Base-by-base conservation (phyloP, 2,888 invertebrate species). In the Campaea margaritaria region DNA sequence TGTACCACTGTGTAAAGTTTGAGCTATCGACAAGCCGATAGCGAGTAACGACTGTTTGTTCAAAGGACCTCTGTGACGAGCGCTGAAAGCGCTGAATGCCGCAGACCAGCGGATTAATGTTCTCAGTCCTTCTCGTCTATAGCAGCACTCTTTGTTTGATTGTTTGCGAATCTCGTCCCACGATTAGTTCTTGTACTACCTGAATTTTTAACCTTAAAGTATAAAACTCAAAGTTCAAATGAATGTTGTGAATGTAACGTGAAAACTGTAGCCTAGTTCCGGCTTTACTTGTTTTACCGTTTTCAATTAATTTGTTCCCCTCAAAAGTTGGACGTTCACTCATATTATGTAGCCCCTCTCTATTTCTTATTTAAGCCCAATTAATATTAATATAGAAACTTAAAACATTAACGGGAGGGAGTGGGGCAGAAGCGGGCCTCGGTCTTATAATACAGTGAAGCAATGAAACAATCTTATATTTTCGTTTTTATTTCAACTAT, bases 1-100 rank as follows among this genome's bases (percentile, higher is more conserved):
- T 89, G 89, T 89, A 71, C 69, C 70, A 75, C 70, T 75, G 82
- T 81, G 79, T 75, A 86, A 91, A 91, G 87, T 91, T 91, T 85
- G 85, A 90, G 86, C 80, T 83, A 87, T 88, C 85, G 88, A 82
- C 86, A 76, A 68, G 75, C 77, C 73, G 89, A 89, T 89, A 89
- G 77, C 80, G 81, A 55, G 68, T 76, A 82, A 81, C 82, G 76
- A 75, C 68, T 74, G 78, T 83, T 83, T 83, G 82, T 83, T 85
- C 82, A 86, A 84, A 85, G 79, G 80, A 81, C 81, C 86, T 86
- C 77, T 78, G 65, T 76, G 81, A 79, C 70, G 73, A 62, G 68
- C 67, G 67, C 57, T 74, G 74, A 76, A 77, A 43, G 52, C 52
- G 28, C 47, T 58, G 58, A 53, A 75, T 76, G 78, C 71, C 46